phyloP scores from a whole-genome alignment of 2,113 vertebrate species.

The Xenus cinereus region DNA sequence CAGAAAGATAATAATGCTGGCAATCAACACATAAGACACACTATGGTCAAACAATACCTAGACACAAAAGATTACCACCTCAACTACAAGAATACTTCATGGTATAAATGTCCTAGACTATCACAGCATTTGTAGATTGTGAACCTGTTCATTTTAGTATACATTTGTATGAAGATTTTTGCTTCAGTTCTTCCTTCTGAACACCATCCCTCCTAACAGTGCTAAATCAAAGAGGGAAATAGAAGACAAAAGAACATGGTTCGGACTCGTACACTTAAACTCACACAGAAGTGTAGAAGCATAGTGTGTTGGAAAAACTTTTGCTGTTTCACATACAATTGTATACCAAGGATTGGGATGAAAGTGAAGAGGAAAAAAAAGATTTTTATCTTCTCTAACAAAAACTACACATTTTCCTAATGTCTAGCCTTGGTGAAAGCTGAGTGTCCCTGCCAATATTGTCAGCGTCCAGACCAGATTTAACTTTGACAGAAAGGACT shows the following conservation, averaged over 20 bases:
- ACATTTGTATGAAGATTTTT: not conserved
- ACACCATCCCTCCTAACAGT: not conserved
- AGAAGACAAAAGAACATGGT: not conserved
- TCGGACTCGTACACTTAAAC: not conserved
- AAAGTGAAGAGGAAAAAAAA: not conserved
- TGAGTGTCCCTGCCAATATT: accelerated
- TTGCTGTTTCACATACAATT: not conserved
- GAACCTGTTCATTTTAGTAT: not conserved
- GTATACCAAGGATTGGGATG: not conserved
- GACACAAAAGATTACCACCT: conserved; percentile 1
- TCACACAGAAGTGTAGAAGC: not conserved
- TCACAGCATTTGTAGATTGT: not conserved
- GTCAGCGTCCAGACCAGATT: not conserved
- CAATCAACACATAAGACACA: not conserved
- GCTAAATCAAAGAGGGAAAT: not conserved
- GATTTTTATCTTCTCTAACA: not conserved
- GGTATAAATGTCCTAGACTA: not conserved
- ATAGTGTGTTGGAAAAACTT: not conserved
- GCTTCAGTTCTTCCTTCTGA: not conserved
- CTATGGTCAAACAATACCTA: not conserved
- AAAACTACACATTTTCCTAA: not conserved
- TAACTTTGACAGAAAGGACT: not conserved
- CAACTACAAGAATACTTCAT: not conserved
- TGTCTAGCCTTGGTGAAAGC: not conserved
- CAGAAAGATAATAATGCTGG: not conserved